phyloP scores from a whole-genome alignment of 2,797 vertebrate species.

The Champsocephalus gunnari region DNA sequence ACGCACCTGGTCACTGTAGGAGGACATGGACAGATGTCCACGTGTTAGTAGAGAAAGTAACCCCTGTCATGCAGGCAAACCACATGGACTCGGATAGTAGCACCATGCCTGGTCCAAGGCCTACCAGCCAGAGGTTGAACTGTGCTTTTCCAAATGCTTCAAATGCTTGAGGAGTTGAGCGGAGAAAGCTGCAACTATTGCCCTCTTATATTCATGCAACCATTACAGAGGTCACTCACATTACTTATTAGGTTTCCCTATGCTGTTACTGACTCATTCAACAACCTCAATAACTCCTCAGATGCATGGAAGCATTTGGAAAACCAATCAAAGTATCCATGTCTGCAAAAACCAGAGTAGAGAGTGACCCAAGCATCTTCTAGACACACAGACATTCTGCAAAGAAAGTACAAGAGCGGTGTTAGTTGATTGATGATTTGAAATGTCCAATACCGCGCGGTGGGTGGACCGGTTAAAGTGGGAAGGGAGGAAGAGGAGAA shows the following conservation, averaged over 20 bases:
- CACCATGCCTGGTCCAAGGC: conserved; percentile 11
- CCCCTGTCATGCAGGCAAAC: conserved; percentile 69
- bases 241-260: background rate
- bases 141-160: conserved; percentile 58
- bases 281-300: conserved; percentile 36
- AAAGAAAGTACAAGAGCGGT: conserved; percentile 39
- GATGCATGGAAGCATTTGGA: conserved; percentile 61
- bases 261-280: background rate
- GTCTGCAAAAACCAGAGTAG: conserved; percentile 50
- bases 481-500: conserved; percentile 44
- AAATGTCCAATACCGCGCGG: conserved; percentile 59
- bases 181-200: background rate
- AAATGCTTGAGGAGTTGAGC: conserved; percentile 38
- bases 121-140: conserved; percentile 13
- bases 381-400: conserved; percentile 36
- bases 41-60: conserved; percentile 70
- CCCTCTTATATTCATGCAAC: background rate
- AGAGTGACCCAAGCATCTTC: conserved; percentile 44
- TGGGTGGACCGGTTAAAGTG: conserved; percentile 66
- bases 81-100: conserved; percentile 36
- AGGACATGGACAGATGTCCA: conserved; percentile 49
- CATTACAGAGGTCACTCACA: background rate
- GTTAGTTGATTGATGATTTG: conserved; percentile 75
- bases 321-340: conserved; percentile 44
- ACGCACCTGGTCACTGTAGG: conserved; percentile 65